Conservation (phyloP, 2,797 vertebrate genomes). For the Rhynchotus rufescens region DNA sequence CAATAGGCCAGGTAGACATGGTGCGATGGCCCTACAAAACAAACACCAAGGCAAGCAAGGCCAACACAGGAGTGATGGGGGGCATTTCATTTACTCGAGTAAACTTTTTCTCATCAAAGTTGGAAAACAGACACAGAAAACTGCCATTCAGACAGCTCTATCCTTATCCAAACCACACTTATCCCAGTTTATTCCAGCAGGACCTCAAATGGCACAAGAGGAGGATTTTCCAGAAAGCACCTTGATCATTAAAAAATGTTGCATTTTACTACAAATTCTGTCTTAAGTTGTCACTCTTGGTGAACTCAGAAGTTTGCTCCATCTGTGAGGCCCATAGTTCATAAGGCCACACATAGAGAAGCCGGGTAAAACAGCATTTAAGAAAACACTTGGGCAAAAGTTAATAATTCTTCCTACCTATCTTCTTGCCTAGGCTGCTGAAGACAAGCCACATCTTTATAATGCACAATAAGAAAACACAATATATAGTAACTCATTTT, state of each 20-base stretch:
- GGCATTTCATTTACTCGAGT: not conserved
- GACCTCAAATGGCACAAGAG: not conserved
- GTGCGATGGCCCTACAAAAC: rapidly evolving
- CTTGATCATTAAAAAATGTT: not conserved
- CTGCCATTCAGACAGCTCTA: not conserved
- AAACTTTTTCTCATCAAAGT: rapidly evolving
- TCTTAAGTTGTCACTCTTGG: not conserved
- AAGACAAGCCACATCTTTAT: slow-evolving; percentile 75
- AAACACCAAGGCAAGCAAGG: not conserved
- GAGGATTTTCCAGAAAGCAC: not conserved
- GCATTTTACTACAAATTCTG: not conserved
- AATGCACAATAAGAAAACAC: slow-evolving; percentile 78
- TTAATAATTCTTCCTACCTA: slow-evolving; percentile 54
- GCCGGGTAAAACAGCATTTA: slow-evolving; percentile 13
- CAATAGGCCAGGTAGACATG: rapidly evolving
- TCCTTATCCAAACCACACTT: not conserved
- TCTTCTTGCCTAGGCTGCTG: slow-evolving; percentile 12
- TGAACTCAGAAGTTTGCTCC: not conserved
- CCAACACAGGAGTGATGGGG: rapidly evolving
- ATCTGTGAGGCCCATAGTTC: not conserved
- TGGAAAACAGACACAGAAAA: not conserved
- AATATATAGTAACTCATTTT: slow-evolving; percentile 91
- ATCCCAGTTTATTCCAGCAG: not conserved
- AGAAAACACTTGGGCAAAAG: slow-evolving; percentile 43
- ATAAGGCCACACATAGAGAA: not conserved